These are phyloP conservation scores for Callosobruchus maculatus DNA, from an alignment of 2,888 invertebrate species.

Conservation along the genomic window DNA sequence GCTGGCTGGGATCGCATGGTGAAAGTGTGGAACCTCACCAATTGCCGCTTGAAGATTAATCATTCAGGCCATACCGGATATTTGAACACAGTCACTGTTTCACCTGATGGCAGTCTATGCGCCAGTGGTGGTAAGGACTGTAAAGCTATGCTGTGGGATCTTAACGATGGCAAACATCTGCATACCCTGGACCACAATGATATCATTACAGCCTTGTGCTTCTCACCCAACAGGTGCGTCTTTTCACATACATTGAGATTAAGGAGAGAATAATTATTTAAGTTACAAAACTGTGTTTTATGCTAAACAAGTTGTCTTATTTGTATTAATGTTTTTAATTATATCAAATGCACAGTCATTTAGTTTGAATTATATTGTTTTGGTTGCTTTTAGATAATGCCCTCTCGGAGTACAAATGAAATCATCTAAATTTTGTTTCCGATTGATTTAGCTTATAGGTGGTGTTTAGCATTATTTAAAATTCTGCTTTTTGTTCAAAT, in stretches of 20 bases:
- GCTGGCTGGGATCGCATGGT: constrained; percentile 98
- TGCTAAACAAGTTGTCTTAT: too few species aligned
- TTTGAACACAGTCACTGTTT: constrained; percentile 97
- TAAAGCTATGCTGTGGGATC: constrained; percentile 99
- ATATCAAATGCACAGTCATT: too few species aligned
- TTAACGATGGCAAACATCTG: constrained; percentile 98
- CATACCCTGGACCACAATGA: constrained; percentile 98
- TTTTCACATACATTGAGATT: too few species aligned
- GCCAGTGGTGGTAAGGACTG: constrained; percentile 99
- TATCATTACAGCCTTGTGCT: constrained; percentile 96
- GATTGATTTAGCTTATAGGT: too few species aligned
- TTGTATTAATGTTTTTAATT: too few species aligned
- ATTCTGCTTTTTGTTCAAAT: not conserved
- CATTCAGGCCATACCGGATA: constrained; percentile 96
- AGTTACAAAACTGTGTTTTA: too few species aligned
- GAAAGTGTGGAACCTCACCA: constrained; percentile 98
- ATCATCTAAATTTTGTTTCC: too few species aligned
- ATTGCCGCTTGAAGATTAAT: constrained; percentile 98
- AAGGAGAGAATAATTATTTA: too few species aligned
- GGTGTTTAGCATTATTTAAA: too few species aligned
- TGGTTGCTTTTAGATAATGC: too few species aligned
- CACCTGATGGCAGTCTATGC: constrained; percentile 98
- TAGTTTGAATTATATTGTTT: too few species aligned
- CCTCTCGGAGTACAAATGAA: too few species aligned
- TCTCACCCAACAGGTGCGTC: constrained; percentile 88